Conservation (phyloP, 2,113 vertebrate species). For the Cygnus atratus region DNA sequence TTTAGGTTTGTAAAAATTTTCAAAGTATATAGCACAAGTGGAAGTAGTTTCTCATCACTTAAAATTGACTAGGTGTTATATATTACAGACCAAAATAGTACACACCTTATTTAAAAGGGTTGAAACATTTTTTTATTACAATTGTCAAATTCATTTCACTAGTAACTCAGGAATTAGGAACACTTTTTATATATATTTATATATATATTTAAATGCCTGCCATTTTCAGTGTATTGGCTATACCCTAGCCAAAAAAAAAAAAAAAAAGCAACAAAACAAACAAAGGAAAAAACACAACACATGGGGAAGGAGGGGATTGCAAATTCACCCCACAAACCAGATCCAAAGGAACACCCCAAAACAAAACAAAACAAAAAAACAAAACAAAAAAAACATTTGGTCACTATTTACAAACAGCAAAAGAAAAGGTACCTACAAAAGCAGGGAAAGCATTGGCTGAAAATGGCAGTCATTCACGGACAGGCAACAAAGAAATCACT, state of each 20-base stretch:
- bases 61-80: constrained; percentile 56
- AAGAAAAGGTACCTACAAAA: constrained; percentile 82
- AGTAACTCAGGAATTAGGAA: constrained; percentile 76
- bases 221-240: constrained; percentile 73
- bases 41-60: constrained; percentile 67
- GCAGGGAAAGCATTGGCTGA: constrained; percentile 78
- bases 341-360: constrained; percentile 19
- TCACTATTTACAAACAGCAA: constrained; percentile 92
- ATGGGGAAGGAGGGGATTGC: background rate
- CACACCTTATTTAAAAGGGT: constrained; percentile 77
- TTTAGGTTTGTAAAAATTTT: constrained; percentile 67
- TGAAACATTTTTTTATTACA: constrained; percentile 79
- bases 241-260: background rate
- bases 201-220: constrained; percentile 79
- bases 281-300: constrained; percentile 31
- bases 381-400: constrained; percentile 77
- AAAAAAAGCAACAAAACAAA: background rate
- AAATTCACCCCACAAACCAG: constrained; percentile 31
- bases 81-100: constrained; percentile 81
- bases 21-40: constrained; percentile 64
- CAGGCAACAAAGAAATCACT: constrained; percentile 49
- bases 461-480: constrained; percentile 82
- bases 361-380: background rate
- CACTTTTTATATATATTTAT: constrained; percentile 57
- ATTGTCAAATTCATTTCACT: constrained; percentile 81